Evolutionary conservation across 1,140 invertebrate genomes (phyloP).

Genomic region (Xylocopa sonorina): DNA sequence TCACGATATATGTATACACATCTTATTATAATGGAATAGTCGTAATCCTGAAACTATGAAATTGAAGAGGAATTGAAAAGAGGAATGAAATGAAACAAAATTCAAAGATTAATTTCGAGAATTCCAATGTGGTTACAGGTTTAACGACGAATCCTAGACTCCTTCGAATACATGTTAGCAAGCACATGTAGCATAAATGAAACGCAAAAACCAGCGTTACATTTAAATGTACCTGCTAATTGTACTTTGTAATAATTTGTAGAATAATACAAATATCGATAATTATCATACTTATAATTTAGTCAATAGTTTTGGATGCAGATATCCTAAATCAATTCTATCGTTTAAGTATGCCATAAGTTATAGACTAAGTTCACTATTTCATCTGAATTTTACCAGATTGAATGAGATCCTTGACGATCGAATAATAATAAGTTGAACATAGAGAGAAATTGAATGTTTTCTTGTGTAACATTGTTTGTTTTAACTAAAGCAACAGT

Average conservation of each 20-base stretch:
- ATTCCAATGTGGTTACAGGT: constrained; percentile 23
- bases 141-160: not conserved
- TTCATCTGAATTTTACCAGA: not conserved
- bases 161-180: not conserved
- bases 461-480: constrained; percentile 27
- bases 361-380: not conserved
- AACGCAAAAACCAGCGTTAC: too few relatives aligned
- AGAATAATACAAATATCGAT: not conserved
- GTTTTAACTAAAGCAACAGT: constrained; percentile 48
- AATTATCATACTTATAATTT: not conserved
- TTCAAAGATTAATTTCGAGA: not conserved
- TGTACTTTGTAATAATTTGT: constrained; percentile 1
- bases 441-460: constrained; percentile 1
- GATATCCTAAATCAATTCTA: not conserved
- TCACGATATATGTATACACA: not conserved
- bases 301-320: not conserved
- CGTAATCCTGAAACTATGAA: constrained; percentile 30
- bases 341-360: not conserved
- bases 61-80: not conserved
- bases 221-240: not conserved
- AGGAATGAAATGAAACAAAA: not conserved
- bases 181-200: too few relatives aligned
- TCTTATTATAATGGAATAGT: not conserved
- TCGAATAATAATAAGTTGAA: not conserved
- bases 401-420: not conserved